Evolutionary conservation across 1,140 invertebrate genomes (phyloP).

Genomic region (Globodera rostochiensis): DNA sequence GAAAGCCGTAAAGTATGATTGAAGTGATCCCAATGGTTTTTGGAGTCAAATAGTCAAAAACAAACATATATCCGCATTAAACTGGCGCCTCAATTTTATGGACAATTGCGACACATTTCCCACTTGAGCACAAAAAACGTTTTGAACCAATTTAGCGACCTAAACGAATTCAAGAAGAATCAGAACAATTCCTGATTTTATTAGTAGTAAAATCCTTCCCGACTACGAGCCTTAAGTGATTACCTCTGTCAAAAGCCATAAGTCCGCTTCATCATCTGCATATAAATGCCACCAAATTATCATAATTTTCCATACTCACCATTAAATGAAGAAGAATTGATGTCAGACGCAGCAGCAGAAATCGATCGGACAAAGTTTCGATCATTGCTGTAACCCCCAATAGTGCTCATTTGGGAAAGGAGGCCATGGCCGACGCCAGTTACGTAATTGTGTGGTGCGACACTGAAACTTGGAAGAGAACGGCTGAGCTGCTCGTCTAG

Average conservation of each 20-base stretch:
- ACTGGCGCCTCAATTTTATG: slow-evolving; percentile 43
- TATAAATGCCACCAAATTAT: slow-evolving; percentile 7
- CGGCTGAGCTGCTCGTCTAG: slow-evolving; percentile 39
- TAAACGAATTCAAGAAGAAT: neutral
- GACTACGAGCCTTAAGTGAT: neutral
- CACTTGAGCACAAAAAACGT: slow-evolving; percentile 45
- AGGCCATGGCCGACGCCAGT: slow-evolving; percentile 56
- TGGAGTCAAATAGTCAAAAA: neutral
- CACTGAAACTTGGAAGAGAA: slow-evolving; percentile 51
- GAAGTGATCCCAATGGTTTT: neutral
- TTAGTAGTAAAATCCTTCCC: neutral
- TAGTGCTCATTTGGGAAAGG: slow-evolving; percentile 50
- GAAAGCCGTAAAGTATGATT: no score
- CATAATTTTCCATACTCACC: slow-evolving; percentile 35
- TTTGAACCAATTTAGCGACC: slow-evolving; percentile 41
- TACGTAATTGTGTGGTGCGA: slow-evolving; percentile 52
- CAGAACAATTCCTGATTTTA: neutral
- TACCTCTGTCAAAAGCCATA: slow-evolving; percentile 53
- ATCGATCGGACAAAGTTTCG: slow-evolving; percentile 50
- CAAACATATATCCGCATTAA: slow-evolving; percentile 51
- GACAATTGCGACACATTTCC: slow-evolving; percentile 48
- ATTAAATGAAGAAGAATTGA: slow-evolving; percentile 28
- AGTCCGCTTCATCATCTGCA: slow-evolving; percentile 52
- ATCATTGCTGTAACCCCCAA: slow-evolving; percentile 46
- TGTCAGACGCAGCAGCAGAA: slow-evolving; percentile 35